These are phyloP conservation scores for Tiaroga cobitis DNA, from an alignment of 2,797 vertebrate species.

Conservation along the genomic window DNA sequence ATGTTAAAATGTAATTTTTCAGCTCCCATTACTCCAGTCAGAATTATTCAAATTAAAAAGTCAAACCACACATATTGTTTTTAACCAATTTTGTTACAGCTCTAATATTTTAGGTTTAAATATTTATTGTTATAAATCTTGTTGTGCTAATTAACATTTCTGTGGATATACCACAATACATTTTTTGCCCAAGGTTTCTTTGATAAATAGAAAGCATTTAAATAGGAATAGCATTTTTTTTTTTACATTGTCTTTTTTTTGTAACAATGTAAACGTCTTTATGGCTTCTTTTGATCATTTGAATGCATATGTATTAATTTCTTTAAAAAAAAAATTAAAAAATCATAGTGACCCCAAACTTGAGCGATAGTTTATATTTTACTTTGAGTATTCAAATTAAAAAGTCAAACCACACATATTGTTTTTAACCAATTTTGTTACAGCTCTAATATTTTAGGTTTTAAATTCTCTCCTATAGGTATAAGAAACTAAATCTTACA, in stretches of 20 bases:
- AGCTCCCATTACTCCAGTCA: neutral
- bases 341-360: no score
- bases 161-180: neutral
- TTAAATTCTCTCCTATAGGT: neutral
- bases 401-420: neutral
- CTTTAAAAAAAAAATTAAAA: no score
- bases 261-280: neutral
- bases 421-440: neutral
- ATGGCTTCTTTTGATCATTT: neutral
- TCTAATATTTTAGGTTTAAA: neutral
- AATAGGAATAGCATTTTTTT: neutral
- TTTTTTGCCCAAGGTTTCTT: no score
- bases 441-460: neutral
- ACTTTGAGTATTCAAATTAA: neutral
- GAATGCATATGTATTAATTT: neutral
- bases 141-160: neutral
- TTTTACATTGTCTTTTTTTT: neutral
- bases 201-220: no score
- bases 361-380: neutral
- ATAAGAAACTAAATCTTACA: constrained; percentile 7
- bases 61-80: neutral
- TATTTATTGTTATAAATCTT: no score
- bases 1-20: neutral
- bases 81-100: neutral
- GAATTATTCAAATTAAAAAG: neutral